These are phyloP conservation scores for Hyla sarda DNA, from an alignment of 2,113 vertebrate genomes.

Conservation along the genomic window DNA sequence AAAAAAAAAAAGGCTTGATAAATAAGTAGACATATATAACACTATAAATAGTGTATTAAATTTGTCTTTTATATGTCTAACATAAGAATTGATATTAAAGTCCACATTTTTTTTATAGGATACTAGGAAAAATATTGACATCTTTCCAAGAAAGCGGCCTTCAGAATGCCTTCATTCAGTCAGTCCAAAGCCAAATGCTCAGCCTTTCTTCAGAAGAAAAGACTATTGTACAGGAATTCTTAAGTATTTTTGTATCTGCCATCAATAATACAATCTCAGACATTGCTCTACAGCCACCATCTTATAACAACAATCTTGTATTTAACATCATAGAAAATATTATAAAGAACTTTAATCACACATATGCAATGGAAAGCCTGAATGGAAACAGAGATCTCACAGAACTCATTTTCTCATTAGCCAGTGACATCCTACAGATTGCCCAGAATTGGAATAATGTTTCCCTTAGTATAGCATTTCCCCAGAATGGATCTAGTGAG, in stretches of 20 bases:
- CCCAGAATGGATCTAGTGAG: slow-evolving; percentile 8
- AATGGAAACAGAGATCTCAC: neutral
- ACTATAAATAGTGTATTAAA: neutral
- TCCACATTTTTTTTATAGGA: slow-evolving; percentile 12
- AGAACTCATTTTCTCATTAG: neutral
- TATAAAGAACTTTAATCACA: slow-evolving; percentile 16
- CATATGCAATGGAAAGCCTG: neutral
- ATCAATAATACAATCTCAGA: slow-evolving; percentile 21
- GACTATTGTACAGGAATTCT: neutral
- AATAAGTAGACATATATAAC: neutral
- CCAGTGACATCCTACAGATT: neutral
- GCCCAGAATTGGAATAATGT: slow-evolving; percentile 7
- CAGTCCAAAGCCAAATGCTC: slow-evolving; percentile 26
- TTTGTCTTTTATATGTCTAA: neutral
- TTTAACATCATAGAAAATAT: slow-evolving; percentile 28
- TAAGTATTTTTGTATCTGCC: neutral
- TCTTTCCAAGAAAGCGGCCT: slow-evolving; percentile 36
- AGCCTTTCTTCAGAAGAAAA: neutral
- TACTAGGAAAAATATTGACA: slow-evolving; percentile 7
- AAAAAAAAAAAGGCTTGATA: neutral
- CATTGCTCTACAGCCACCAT: neutral
- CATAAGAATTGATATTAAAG: neutral
- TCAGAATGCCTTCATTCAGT: neutral
- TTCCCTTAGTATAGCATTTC: neutral
- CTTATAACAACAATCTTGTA: slow-evolving; percentile 15